Conservation (phyloP, 2,888 invertebrate species). For the Hirtodrosophila confusa region DNA sequence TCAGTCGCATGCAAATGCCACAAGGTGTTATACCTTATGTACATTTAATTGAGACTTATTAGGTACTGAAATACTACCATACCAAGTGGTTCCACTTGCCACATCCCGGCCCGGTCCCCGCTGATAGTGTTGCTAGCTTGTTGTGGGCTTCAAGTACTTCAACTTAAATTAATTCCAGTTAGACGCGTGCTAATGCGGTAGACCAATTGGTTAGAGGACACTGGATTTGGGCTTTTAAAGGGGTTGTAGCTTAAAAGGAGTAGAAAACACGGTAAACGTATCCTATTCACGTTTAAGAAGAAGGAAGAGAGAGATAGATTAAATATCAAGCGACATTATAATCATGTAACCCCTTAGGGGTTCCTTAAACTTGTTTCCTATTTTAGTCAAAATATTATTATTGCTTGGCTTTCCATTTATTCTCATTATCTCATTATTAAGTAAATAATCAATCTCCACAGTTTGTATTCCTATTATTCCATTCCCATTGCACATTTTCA, state of each 20-base stretch:
- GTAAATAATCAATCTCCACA: slow-evolving; percentile 2
- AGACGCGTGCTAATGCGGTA: slow-evolving; percentile 1
- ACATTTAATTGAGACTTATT: slow-evolving; percentile 78
- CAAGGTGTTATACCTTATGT: slow-evolving; percentile 76
- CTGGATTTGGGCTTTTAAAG: no score
- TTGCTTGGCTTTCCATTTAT: no score
- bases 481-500: slow-evolving; percentile 2
- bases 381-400: no score
- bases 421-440: no score
- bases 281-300: no score
- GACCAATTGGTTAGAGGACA: no score
- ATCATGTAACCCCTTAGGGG: no score
- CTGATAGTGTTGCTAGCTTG: slow-evolving; percentile 40
- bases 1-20: slow-evolving; percentile 65
- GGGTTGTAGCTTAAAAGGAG: no score
- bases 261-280: no score
- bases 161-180: slow-evolving; percentile 21
- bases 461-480: background rate
- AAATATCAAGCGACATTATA: no score
- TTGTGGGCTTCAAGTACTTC: slow-evolving; percentile 18
- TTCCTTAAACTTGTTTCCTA: no score
- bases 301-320: no score
- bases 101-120: slow-evolving; percentile 14
- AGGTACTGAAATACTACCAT: slow-evolving; percentile 56
- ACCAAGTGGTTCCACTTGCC: slow-evolving; percentile 28